A percentile compares a stretch with the other conserved stretches of the same genome.
Conservation (phyloP, 53 echinoderm and acorn worm species). For the Astropecten irregularis region DNA sequence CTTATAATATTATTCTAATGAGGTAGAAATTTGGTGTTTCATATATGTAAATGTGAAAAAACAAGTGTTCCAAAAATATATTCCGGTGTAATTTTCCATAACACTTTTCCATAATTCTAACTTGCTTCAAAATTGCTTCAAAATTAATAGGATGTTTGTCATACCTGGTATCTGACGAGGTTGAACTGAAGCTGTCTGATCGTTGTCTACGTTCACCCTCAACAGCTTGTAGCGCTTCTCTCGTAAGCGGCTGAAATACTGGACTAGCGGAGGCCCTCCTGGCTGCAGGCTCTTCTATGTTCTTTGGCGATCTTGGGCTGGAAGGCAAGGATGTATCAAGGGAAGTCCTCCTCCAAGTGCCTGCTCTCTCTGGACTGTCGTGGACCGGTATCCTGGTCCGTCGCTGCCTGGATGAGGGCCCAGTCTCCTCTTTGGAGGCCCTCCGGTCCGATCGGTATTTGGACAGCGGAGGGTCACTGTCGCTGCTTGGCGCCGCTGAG, state of each 20-base stretch:
- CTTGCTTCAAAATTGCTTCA: too few species aligned
- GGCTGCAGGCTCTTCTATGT: neutral
- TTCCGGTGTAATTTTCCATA: too few species aligned
- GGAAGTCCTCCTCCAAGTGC: neutral
- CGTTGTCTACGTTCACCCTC: slow-evolving; percentile 3
- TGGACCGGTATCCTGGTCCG: neutral
- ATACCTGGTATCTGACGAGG: slow-evolving; percentile 44
- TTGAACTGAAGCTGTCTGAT: slow-evolving; percentile 48
- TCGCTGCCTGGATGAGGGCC: neutral
- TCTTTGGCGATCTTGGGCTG: slow-evolving; percentile 44
- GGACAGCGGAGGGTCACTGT: slow-evolving; percentile 30
- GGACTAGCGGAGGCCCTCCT: neutral
- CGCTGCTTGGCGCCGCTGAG: slow-evolving; percentile 48
- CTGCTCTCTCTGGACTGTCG: neutral
- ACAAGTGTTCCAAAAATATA: too few species aligned
- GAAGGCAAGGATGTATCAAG: neutral
- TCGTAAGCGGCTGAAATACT: slow-evolving; percentile 1
- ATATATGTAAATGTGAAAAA: too few species aligned
- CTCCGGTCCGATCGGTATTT: slow-evolving; percentile 29
- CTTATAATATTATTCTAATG: too few species aligned
- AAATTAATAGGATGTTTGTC: too few species aligned
- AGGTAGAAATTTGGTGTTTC: too few species aligned
- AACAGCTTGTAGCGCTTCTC: neutral
- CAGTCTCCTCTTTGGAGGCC: slow-evolving; percentile 23
- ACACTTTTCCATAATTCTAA: too few species aligned